phyloP scores from a whole-genome alignment of 2,113 vertebrate genomes.

The Phoenicopterus ruber region DNA sequence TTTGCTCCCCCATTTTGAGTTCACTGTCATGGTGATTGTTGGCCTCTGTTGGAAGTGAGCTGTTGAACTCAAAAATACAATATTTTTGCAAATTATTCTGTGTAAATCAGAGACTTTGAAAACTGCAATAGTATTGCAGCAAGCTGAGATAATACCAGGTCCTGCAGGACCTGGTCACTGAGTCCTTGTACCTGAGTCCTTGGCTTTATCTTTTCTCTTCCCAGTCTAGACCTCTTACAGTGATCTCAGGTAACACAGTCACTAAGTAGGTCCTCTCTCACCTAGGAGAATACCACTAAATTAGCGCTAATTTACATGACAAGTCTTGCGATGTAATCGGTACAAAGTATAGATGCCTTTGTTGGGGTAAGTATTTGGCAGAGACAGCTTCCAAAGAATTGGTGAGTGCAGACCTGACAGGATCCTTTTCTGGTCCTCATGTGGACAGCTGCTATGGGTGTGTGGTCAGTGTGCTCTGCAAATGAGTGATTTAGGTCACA shows the following conservation, averaged over 20 bases:
- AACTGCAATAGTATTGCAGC: background rate
- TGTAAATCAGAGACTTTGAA: background rate
- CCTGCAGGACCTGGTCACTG: background rate
- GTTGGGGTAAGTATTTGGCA: background rate
- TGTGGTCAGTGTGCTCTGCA: background rate
- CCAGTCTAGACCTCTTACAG: background rate
- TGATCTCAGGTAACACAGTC: background rate
- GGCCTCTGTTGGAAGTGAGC: background rate
- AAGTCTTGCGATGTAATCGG: background rate
- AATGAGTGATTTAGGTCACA: background rate
- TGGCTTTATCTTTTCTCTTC: background rate
- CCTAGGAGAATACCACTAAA: background rate
- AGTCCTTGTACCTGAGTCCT: background rate
- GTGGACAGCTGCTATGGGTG: background rate
- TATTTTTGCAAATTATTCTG: background rate
- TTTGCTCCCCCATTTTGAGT: background rate
- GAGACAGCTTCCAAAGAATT: background rate
- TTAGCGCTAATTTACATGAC: background rate
- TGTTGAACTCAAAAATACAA: background rate
- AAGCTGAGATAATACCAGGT: background rate
- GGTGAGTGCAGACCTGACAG: background rate
- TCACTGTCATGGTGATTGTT: background rate
- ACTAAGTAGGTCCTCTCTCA: background rate
- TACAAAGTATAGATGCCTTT: background rate
- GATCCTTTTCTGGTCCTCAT: background rate